Base-by-base conservation (phyloP, 2,888 invertebrate genomes). In the Neoaliturus tenellus region DNA sequence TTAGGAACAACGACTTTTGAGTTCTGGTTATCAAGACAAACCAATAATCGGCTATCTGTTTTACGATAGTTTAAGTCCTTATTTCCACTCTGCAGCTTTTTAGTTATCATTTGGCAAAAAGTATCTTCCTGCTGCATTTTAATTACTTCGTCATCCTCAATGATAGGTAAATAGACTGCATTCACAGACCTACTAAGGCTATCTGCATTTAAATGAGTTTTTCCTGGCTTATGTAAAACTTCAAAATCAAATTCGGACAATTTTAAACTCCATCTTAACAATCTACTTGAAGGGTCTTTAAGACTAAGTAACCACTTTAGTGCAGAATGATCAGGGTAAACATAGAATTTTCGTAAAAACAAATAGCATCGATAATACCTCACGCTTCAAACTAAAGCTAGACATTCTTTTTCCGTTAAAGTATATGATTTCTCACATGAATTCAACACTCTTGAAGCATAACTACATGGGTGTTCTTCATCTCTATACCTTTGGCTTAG, bases 281-380 rank as follows among this genome's bases (percentile, higher is more conserved):
- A 85, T 85, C 90, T 88, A 0, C 89, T 89, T 33, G 89, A 89
- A 0, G 90, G 90, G 10, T 90, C 89, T 86, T 90, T 90, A 0
- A 90, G 55, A 0, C 62, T 88, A 82, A 90, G 88, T 0, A 90
- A 80, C 89, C 89, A 90, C 1, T 86, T 87, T 2, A 90, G 81
- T 0, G 90, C 89, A 80, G 88, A 86, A 83, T 91, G 90, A 78
- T 91, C 91, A 0, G 90, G 90, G 2, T 89, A 87, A 0, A 91
- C 90, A 0, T 83, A 88, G 48, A 91, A 90, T 82, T 88, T 87
- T 31, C 86, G 86, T 14, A 89, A 89, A 48, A 87, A 89, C 0
- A 90, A 67, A 84, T 89, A 89, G 2, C 89, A 88, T 82, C 88
- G 78, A 69, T 88, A 89, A 86, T 88, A 85, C 58, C 88, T 87